These are phyloP conservation scores for Charina bottae DNA, from an alignment of 2,113 vertebrate genomes.

Conservation along the genomic window DNA sequence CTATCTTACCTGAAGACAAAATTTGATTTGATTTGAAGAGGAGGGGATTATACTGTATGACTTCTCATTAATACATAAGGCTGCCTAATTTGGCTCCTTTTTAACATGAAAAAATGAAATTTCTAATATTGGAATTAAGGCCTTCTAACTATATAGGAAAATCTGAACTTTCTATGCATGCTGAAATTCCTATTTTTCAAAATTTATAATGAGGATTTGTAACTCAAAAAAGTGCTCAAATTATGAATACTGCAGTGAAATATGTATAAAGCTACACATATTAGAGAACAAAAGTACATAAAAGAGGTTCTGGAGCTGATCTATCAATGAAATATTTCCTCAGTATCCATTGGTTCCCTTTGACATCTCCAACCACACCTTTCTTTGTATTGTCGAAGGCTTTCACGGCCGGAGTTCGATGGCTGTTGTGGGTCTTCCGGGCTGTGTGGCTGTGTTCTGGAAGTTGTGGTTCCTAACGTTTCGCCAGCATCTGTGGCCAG, in stretches of 20 bases:
- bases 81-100: not conserved
- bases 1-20: not conserved
- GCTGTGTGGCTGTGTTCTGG: too few relatives aligned
- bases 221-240: not conserved
- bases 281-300: not conserved
- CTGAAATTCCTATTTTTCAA: not conserved
- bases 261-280: not conserved
- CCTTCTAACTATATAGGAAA: not conserved
- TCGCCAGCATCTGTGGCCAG: too few relatives aligned
- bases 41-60: not conserved
- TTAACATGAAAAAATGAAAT: not conserved
- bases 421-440: too few relatives aligned
- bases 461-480: too few relatives aligned
- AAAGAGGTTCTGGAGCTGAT: not conserved
- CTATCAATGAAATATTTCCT: not conserved
- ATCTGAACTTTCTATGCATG: not conserved
- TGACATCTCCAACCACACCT: not conserved
- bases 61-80: not conserved
- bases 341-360: not conserved
- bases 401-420: too few relatives aligned
- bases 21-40: not conserved
- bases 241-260: not conserved
- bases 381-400: too few relatives aligned
- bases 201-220: not conserved
- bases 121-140: not conserved